A percentile compares a stretch with the other conserved stretches of the same genome.
These are phyloP conservation scores for Silurus glanis DNA, from an alignment of 2,113 vertebrate genomes.

Conservation along the genomic window DNA sequence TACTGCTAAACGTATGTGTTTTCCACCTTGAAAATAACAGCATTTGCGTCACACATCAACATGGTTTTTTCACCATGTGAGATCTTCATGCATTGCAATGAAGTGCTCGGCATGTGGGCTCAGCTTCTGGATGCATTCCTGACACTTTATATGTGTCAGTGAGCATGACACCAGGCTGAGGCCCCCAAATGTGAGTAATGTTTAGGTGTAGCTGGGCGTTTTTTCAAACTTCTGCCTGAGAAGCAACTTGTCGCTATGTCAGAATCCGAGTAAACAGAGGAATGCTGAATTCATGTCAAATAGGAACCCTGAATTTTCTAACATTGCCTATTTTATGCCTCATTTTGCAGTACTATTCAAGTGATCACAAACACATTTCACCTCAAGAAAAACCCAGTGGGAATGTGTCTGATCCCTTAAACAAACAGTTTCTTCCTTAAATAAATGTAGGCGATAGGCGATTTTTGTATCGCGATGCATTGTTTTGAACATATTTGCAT, in stretches of 20 bases:
- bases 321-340: neutral
- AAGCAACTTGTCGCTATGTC: neutral
- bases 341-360: neutral
- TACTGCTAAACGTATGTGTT: constrained; percentile 44
- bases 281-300: neutral
- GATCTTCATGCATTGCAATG: constrained; percentile 18
- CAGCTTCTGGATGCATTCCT: constrained; percentile 55
- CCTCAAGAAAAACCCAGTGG: neutral
- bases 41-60: constrained; percentile 36
- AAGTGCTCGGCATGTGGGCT: constrained; percentile 48
- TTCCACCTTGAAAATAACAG: constrained; percentile 38
- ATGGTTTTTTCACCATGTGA: constrained; percentile 39
- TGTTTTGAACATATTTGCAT: too few species aligned
- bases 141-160: constrained; percentile 38
- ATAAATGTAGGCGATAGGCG: neutral
- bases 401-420: neutral
- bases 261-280: neutral
- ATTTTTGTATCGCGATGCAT: too few species aligned
- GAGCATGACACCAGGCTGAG: constrained; percentile 5
- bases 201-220: constrained; percentile 2
- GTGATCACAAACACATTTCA: neutral
- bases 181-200: neutral
- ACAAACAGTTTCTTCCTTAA: neutral
- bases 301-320: neutral
- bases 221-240: constrained; percentile 6